phyloP scores from a whole-genome alignment of 2,797 vertebrate genomes.

The Sphenopsis melanotis region DNA sequence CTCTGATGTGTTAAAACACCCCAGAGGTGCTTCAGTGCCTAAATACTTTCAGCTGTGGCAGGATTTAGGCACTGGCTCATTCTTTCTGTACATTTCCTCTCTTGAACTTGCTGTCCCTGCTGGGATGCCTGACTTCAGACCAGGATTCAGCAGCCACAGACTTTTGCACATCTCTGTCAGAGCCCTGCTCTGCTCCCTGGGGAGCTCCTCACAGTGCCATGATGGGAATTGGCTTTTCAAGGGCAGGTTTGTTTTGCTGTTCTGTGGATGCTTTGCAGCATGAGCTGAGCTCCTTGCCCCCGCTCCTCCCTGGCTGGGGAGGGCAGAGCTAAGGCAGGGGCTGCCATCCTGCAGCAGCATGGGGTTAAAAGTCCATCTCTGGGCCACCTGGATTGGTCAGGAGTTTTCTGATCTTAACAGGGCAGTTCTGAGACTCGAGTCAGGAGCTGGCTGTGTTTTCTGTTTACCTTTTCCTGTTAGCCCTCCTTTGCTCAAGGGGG shows the following conservation, averaged over 20 bases:
- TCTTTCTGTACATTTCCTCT: not conserved
- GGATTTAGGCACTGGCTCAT: not conserved
- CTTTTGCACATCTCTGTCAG: not conserved
- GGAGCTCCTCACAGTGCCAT: rapidly evolving
- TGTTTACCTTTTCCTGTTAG: not conserved
- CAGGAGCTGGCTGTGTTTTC: not conserved
- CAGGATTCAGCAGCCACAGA: not conserved
- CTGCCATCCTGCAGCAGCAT: not conserved
- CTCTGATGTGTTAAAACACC: not conserved
- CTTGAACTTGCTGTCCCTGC: not conserved
- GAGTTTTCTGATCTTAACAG: not conserved
- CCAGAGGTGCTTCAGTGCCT: not conserved
- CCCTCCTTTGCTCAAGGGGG: not conserved
- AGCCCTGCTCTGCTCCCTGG: not conserved
- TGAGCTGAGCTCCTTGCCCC: not conserved
- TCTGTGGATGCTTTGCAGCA: not conserved
- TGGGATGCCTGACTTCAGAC: not conserved
- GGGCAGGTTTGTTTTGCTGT: not conserved
- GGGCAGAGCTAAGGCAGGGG: not conserved
- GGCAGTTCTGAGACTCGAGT: not conserved
- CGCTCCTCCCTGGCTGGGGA: not conserved
- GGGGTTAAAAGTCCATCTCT: not conserved
- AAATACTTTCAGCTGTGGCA: not conserved
- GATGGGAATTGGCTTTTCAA: not conserved
- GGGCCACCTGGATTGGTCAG: not conserved